These are phyloP conservation scores for Rhinichthys osculus DNA, from an alignment of 2,797 vertebrate species.

Conservation along the genomic window DNA sequence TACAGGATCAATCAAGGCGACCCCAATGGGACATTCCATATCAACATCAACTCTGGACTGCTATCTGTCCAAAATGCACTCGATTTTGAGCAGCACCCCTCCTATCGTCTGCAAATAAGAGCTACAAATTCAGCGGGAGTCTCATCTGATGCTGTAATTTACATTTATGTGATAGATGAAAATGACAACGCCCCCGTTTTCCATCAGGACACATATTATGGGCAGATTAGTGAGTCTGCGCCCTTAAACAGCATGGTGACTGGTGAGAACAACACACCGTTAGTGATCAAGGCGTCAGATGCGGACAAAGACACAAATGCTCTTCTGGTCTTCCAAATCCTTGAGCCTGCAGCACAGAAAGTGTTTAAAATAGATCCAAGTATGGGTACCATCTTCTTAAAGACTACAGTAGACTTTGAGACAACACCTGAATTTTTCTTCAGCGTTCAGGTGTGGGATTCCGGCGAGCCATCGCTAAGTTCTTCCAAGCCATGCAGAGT, in stretches of 20 bases:
- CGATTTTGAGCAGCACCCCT: conserved; percentile 86
- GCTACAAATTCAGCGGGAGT: conserved; percentile 84
- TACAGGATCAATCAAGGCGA: conserved; percentile 91
- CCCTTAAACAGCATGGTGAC: conserved; percentile 86
- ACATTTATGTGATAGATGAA: conserved; percentile 90
- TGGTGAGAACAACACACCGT: conserved; percentile 84
- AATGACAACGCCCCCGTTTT: conserved; percentile 92
- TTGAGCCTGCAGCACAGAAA: conserved; percentile 84
- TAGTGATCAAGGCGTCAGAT: conserved; percentile 89
- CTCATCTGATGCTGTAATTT: conserved; percentile 76
- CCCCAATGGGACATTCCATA: conserved; percentile 82
- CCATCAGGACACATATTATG: conserved; percentile 77
- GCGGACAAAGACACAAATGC: conserved; percentile 87
- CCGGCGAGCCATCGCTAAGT: conserved; percentile 84
- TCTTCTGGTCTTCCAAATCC: conserved; percentile 87
- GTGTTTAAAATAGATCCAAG: conserved; percentile 89
- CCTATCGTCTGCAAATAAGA: conserved; percentile 86
- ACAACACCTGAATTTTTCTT: conserved; percentile 82
- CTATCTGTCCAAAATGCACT: conserved; percentile 83
- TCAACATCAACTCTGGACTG: conserved; percentile 88
- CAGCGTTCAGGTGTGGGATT: conserved; percentile 87
- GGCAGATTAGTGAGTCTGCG: conserved; percentile 88
- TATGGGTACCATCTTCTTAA: conserved; percentile 87
- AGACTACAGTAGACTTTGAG: conserved; percentile 87
- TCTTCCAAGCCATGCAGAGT: conserved; percentile 85